Evolutionary conservation across 2,888 invertebrate species (phyloP), one percentile per base, ranked within the genome.

Genomic region (Rhopalosiphum nymphaeae): DNA sequence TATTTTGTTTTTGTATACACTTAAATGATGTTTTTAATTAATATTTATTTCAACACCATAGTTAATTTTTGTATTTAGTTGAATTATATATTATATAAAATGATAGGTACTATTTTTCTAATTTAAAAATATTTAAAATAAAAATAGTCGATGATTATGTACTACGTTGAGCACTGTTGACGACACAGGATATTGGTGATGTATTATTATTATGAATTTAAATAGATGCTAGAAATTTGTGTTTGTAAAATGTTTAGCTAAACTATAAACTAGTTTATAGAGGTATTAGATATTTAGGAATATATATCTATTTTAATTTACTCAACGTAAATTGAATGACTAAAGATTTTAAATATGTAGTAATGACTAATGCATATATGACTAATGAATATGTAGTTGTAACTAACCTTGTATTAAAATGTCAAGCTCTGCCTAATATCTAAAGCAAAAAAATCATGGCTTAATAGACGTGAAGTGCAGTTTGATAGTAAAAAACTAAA

Each of bases 1-100:
- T 53, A 7, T 56, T 91, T 84, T 91, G 36, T 91, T 78, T 89
- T 53, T 88, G 29, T 53, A 16, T 91, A 53, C 42, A 78, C 49
- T n/a, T 36, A 90, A 90, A 88, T 56, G 7, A 36, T 78, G 78
- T 78, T 78, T 78, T n/a, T 21, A 78, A 21, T 36, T 78, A 67
- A 36, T 78, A 78, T 36, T 78, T 36, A 78, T 21, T 78, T 36
- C 36, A 7, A 78, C 7, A 78, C 2, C 7, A 36, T 16, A 78
- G 7, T 21, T 16, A 3, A 78, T 78, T 16, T 21, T 36, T 36
- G n/a, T 36, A 16, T 67, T 7, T 67, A 36, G 7, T 2, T 67
- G 7, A 21, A 1, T 78, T 21, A n/a, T 36, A 78, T 36, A 21
- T 78, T 36, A 36, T 78, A 21, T 36, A 1, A 21, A 78, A 78